A percentile compares a stretch with the other conserved stretches of the same genome.
These are phyloP conservation scores for Chaetura pelagica DNA, from an alignment of 2,113 vertebrate genomes.

Conservation along the genomic window DNA sequence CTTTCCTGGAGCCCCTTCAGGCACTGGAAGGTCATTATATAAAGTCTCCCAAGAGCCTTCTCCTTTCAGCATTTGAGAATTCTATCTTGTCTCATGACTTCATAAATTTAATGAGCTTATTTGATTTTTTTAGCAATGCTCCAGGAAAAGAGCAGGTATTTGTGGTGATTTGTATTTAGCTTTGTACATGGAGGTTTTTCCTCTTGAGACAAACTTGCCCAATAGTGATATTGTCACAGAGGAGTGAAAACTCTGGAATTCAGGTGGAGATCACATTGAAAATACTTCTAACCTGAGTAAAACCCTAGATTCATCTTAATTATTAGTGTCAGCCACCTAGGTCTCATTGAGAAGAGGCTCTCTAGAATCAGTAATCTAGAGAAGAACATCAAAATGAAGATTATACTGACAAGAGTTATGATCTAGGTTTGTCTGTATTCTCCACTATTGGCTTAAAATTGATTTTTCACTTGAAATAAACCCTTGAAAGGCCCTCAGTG, in stretches of 20 bases:
- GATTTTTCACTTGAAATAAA: background rate
- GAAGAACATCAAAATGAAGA: background rate
- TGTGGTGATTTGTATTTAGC: background rate
- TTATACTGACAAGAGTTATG: background rate
- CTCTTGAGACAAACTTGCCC: background rate
- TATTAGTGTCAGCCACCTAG: background rate
- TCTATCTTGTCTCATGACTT: conserved; percentile 19
- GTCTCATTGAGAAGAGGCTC: background rate
- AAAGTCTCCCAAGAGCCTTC: too few species aligned
- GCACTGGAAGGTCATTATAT: too few species aligned
- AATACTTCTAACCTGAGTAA: background rate
- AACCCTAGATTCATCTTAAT: background rate
- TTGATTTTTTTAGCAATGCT: conserved; percentile 7
- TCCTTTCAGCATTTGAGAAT: background rate
- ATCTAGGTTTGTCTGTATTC: background rate
- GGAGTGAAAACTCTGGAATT: background rate
- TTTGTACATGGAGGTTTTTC: conserved; percentile 16
- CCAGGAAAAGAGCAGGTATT: background rate
- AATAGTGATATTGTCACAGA: background rate
- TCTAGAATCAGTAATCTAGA: background rate
- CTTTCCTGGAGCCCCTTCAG: too few species aligned
- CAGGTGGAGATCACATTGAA: background rate
- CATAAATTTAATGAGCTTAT: conserved; percentile 16
- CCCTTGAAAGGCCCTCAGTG: background rate
- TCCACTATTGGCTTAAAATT: background rate